Evolutionary conservation across 2,888 invertebrate species (phyloP).

Genomic region (Odontocerum albicorne): DNA sequence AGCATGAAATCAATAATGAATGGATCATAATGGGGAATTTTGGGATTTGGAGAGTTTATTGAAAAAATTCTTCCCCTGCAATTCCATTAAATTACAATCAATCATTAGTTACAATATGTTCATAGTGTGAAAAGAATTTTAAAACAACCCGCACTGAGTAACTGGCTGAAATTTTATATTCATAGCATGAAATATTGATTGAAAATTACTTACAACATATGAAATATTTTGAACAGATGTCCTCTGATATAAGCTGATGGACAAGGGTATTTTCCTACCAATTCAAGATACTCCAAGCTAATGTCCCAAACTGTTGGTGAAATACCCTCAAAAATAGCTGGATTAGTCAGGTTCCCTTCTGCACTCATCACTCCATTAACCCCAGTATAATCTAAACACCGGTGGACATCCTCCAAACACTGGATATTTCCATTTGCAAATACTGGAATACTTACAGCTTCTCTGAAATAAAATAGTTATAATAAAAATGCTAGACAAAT

Average conservation of each 20-base stretch:
- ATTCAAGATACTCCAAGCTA: constrained; percentile 82
- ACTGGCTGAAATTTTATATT: no score
- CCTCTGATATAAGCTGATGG: constrained; percentile 89
- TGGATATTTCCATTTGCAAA: constrained; percentile 98
- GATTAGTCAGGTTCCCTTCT: constrained; percentile 97
- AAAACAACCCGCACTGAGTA: no score
- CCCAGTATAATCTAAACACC: constrained; percentile 83
- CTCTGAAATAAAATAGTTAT: constrained; percentile 61
- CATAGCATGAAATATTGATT: no score
- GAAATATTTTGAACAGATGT: constrained; percentile 95
- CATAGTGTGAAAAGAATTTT: no score
- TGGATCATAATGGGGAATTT: no score
- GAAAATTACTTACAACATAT: constrained; percentile 78
- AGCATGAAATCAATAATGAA: no score
- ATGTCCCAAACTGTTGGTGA: constrained; percentile 88
- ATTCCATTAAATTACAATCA: no score
- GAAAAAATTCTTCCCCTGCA: no score
- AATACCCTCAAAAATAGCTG: constrained; percentile 81
- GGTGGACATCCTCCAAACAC: constrained; percentile 80
- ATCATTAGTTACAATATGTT: no score
- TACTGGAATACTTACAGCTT: constrained; percentile 87
- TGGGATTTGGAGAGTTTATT: no score
- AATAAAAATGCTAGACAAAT: no score
- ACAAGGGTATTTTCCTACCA: constrained; percentile 82
- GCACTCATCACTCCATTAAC: constrained; percentile 89